Evolutionary conservation across 35 echinoderm and acorn worm genomes (phyloP).

Genomic region (Chiridota heheva): DNA sequence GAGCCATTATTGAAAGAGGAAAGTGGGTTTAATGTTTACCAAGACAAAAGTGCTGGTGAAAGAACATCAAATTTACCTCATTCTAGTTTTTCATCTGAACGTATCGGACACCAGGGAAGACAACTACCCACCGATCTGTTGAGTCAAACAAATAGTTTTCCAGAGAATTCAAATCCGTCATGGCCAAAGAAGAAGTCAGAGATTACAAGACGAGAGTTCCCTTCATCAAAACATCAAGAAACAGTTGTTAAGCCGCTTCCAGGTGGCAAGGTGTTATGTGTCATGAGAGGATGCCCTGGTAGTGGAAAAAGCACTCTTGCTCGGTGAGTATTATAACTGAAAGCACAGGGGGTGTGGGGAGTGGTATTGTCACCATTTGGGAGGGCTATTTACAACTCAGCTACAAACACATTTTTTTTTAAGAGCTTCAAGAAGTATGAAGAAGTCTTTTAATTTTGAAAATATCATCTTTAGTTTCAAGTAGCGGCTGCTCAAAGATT

Average conservation of each 20-base stretch:
- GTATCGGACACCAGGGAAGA: too few relatives aligned
- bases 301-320: slow-evolving; percentile 90
- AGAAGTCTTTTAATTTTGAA: too few relatives aligned
- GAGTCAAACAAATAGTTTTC: neutral
- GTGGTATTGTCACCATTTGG: neutral
- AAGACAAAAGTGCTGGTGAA: too few relatives aligned
- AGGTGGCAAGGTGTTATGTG: slow-evolving; percentile 77
- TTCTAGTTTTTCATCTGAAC: too few relatives aligned
- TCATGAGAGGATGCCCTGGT: slow-evolving; percentile 88
- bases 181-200: slow-evolving; percentile 20
- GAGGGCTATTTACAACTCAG: neutral
- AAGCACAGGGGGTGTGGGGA: neutral
- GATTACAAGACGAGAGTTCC: neutral
- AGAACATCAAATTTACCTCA: too few relatives aligned
- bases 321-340: slow-evolving; percentile 52
- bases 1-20: too few relatives aligned
- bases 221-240: neutral
- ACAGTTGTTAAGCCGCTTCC: slow-evolving; percentile 48
- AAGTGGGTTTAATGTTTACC: too few relatives aligned
- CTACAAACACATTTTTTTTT: too few relatives aligned
- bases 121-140: too few relatives aligned
- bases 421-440: too few relatives aligned
- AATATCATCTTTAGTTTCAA: too few relatives aligned
- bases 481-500: too few relatives aligned
- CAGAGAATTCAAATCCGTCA: neutral